Percentiles rank a stretch among this genome's conserved stretches.
phyloP scores from a whole-genome alignment of 2,797 vertebrate species.

The Chelonia mydas region DNA sequence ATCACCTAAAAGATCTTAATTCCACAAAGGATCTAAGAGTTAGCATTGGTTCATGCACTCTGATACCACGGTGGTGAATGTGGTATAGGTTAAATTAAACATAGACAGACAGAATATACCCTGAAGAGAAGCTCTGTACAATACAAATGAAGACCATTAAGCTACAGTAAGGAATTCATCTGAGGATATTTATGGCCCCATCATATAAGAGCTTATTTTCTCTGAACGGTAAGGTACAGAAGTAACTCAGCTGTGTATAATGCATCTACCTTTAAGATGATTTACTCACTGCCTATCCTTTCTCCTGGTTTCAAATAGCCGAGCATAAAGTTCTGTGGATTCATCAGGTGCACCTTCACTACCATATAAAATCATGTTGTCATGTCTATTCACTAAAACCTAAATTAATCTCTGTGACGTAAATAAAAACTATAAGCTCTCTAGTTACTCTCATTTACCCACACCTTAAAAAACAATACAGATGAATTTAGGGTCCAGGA shows the following conservation, averaged over 20 bases:
- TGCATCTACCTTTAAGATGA: conserved; percentile 43
- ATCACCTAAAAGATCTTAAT: not conserved
- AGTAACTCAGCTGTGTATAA: not conserved
- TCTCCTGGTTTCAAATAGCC: not conserved
- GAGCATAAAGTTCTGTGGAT: accelerated
- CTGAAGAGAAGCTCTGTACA: not conserved
- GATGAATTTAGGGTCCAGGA: not conserved
- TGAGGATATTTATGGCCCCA: conserved; percentile 18
- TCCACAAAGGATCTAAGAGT: not conserved
- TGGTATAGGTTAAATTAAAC: conserved; percentile 38
- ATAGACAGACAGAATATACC: conserved; percentile 12
- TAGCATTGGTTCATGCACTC: not conserved
- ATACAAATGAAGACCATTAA: conserved; percentile 45
- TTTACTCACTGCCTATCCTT: not conserved
- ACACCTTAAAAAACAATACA: not conserved
- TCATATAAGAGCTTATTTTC: not conserved
- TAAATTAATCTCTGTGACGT: not conserved
- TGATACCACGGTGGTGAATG: not conserved
- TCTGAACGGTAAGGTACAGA: not conserved
- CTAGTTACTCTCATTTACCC: not conserved
- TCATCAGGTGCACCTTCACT: not conserved
- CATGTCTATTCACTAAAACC: not conserved
- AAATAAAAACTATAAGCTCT: not conserved
- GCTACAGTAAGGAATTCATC: conserved; percentile 44
- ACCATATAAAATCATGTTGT: not conserved